Evolutionary conservation across 2,888 invertebrate genomes (phyloP).

Genomic region (Autographa pulchrina): DNA sequence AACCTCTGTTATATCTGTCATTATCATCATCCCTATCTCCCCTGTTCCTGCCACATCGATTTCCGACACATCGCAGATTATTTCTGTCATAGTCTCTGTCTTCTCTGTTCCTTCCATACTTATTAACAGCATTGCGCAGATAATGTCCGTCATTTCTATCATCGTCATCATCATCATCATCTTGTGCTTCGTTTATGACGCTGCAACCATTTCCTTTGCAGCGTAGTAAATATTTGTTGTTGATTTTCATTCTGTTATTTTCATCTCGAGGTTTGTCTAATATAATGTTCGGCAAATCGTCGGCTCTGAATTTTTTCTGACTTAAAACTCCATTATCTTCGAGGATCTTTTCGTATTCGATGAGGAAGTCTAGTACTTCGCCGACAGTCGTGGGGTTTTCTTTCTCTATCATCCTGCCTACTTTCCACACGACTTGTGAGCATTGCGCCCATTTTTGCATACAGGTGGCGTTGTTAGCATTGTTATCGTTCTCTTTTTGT

Average conservation of each 20-base stretch:
- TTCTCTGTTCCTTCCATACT: slow-evolving; percentile 12
- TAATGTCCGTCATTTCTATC: slow-evolving; percentile 10
- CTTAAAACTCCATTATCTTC: not conserved
- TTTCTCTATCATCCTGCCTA: not conserved
- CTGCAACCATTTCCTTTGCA: not conserved
- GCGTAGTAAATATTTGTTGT: slow-evolving; percentile 3
- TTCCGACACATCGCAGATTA: slow-evolving; percentile 16
- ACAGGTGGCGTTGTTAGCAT: not conserved
- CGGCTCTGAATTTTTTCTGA: slow-evolving; percentile 22
- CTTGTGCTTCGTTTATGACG: not conserved
- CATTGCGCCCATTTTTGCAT: slow-evolving; percentile 1
- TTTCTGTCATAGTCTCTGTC: slow-evolving; percentile 9
- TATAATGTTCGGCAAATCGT: too few relatives aligned
- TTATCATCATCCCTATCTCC: not conserved
- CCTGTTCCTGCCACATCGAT: slow-evolving; percentile 19
- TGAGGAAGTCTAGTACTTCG: slow-evolving; percentile 25
- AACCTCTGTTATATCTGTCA: not conserved
- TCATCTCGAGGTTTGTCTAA: not conserved
- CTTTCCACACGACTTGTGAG: slow-evolving; percentile 3
- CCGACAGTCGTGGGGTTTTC: not conserved
- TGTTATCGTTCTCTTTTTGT: slow-evolving; percentile 5
- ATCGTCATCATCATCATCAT: slow-evolving; percentile 22
- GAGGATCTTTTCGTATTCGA: slow-evolving; percentile 16
- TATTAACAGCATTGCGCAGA: slow-evolving; percentile 22
- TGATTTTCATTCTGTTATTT: not conserved